phyloP scores from a whole-genome alignment of 2,888 invertebrate genomes.

The Oligia latruncula region DNA sequence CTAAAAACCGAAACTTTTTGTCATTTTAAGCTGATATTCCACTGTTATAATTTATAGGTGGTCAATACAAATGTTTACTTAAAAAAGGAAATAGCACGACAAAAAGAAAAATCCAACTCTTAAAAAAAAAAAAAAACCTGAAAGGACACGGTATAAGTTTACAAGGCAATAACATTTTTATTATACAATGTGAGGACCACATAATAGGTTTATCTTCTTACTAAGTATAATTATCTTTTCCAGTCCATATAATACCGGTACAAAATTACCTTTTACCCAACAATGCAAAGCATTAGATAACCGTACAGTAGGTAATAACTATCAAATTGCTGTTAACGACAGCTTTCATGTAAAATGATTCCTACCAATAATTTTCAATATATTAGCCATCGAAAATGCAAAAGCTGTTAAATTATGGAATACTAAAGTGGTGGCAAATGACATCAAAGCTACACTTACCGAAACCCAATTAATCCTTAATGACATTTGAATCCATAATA shows the following conservation, averaged over 20 bases:
- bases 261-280: slow-evolving; percentile 30
- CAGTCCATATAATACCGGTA: slow-evolving; percentile 19
- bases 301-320: slow-evolving; percentile 5
- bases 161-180: slow-evolving; percentile 26
- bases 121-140: neutral
- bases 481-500: slow-evolving; percentile 28
- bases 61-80: neutral
- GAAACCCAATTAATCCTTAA: slow-evolving; percentile 41
- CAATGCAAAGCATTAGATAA: slow-evolving; percentile 21
- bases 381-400: slow-evolving; percentile 1
- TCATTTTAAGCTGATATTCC: neutral
- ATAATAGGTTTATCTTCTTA: slow-evolving; percentile 42
- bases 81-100: neutral
- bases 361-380: slow-evolving; percentile 2
- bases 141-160: neutral
- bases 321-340: neutral
- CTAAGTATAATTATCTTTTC: slow-evolving; percentile 35
- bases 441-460: slow-evolving; percentile 29
- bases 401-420: slow-evolving; percentile 19
- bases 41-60: neutral
- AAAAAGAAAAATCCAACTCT: slow-evolving; percentile 7
- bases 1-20: too few species aligned
- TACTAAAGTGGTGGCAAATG: slow-evolving; percentile 32
- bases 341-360: slow-evolving; percentile 3
- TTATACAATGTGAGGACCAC: neutral